These are phyloP conservation scores for Odontocolon sp. DNA, from an alignment of 2,888 invertebrate genomes.

Conservation along the genomic window DNA sequence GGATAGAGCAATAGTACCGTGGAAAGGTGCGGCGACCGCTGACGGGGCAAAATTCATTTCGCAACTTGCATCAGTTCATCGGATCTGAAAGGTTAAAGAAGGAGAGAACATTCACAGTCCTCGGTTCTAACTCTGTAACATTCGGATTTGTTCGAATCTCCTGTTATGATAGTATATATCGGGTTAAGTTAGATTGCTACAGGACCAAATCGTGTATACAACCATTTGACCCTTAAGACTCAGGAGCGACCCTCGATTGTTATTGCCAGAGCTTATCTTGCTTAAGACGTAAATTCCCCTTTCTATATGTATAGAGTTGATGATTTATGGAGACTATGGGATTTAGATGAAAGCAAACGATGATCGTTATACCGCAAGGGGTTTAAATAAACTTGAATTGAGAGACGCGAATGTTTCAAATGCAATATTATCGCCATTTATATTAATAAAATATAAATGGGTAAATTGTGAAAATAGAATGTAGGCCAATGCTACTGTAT, in stretches of 20 bases:
- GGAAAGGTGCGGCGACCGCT: slow-evolving; percentile 27
- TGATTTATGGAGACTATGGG: neutral
- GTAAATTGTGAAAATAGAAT: no score
- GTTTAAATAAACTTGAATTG: no score
- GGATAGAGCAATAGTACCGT: slow-evolving; percentile 21
- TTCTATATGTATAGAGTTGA: neutral
- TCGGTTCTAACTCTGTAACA: no score
- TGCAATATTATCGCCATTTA: no score
- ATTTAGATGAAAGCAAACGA: neutral
- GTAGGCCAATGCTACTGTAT: no score
- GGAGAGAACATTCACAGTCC: slow-evolving; percentile 1
- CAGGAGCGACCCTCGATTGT: slow-evolving; percentile 13
- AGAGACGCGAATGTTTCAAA: no score
- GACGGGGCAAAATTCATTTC: slow-evolving; percentile 56
- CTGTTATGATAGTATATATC: slow-evolving; percentile 55
- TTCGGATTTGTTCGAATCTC: slow-evolving; percentile 1
- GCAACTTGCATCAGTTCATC: no score
- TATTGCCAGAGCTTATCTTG: slow-evolving; percentile 18
- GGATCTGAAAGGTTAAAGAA: slow-evolving; percentile 16
- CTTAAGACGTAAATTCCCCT: slow-evolving; percentile 6
- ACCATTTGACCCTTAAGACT: neutral
- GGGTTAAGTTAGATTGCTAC: slow-evolving; percentile 68
- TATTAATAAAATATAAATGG: slow-evolving; percentile 9
- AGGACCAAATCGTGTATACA: slow-evolving; percentile 70
- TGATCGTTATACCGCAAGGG: neutral